Base-by-base conservation (phyloP, 2,113 vertebrate genomes). In the Limanda limanda region DNA sequence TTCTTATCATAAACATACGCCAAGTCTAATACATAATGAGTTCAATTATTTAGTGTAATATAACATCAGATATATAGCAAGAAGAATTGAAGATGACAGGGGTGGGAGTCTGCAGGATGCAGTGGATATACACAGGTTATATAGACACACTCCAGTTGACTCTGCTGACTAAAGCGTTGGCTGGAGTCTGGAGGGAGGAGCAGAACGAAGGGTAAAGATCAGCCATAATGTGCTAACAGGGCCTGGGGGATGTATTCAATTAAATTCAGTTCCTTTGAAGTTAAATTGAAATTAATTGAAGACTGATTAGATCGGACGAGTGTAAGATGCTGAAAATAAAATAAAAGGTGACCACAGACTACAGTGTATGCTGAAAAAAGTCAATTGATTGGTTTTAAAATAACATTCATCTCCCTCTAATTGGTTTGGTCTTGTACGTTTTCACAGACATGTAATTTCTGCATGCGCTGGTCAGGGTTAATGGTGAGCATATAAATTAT, bases 361-460 rank as follows among this genome's bases (percentile, higher is more conserved):
- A 17, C 18, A 51, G 47, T 18, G 5, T 51, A 51, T 51, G 6
- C 4, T 6, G 20, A 52, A 52, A 47, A 15, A 18, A 48, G 3
- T 48, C 14, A 48, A 6, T 48, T 18, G 45, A 48, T 48, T 48
- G 45, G 45, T 48, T 18, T 48, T 18, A 15, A 48, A 48, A 18
- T 48, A 18, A 17, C 27, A 67, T 67, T 35, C 24, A 54, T 54
- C 48, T 67, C 2, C 47, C 8, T 0, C 45, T 31, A 52, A 66
- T 66, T 52, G 62, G 21, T 64, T 64, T 47, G 14, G 64, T 18
- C 64, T 52, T 15, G 52, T 13, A 35, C 6, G 4, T 67, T 67
- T 67, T 51, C 48, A 54, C 21, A 27, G 25, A n/a, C 24, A 66
- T 31, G 10, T 9, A 11, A 20, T 31, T 52, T 42, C 42, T 48